Conservation (phyloP, 1,140 invertebrate species). For the Brachionus sp. region DNA sequence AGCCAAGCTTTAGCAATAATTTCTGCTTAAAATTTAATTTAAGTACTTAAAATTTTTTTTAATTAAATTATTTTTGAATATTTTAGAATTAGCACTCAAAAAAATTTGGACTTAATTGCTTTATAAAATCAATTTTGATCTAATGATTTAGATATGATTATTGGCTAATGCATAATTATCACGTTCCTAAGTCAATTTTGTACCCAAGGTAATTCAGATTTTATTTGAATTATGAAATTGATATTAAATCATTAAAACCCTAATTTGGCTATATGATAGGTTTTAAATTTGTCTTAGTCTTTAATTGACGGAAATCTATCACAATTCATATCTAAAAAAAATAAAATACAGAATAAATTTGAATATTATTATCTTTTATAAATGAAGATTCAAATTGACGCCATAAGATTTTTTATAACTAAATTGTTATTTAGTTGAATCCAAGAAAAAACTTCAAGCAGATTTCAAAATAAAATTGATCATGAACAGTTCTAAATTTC, state of each 20-base stretch:
- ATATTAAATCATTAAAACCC: neutral
- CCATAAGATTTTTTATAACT: neutral
- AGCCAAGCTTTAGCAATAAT: too few species aligned
- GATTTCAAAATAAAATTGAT: neutral
- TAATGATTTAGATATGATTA: neutral
- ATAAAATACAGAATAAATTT: neutral
- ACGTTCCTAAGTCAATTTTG: neutral
- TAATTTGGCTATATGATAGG: neutral
- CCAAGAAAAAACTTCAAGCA: too few species aligned
- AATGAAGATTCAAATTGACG: neutral
- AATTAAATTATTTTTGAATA: too few species aligned
- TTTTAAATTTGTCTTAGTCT: neutral
- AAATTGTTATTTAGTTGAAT: neutral
- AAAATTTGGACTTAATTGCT: neutral
- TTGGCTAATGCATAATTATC: neutral
- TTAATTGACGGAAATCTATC: neutral
- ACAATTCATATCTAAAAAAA: neutral
- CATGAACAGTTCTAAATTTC: neutral
- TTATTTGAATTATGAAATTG: neutral
- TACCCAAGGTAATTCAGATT: neutral
- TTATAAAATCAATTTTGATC: neutral
- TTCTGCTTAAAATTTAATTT: neutral
- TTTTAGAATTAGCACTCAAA: too few species aligned
- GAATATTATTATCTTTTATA: neutral
- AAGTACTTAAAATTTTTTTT: neutral